These are phyloP conservation scores for Crotalus tigris DNA, from an alignment of 2,113 vertebrate genomes.

Conservation along the genomic window DNA sequence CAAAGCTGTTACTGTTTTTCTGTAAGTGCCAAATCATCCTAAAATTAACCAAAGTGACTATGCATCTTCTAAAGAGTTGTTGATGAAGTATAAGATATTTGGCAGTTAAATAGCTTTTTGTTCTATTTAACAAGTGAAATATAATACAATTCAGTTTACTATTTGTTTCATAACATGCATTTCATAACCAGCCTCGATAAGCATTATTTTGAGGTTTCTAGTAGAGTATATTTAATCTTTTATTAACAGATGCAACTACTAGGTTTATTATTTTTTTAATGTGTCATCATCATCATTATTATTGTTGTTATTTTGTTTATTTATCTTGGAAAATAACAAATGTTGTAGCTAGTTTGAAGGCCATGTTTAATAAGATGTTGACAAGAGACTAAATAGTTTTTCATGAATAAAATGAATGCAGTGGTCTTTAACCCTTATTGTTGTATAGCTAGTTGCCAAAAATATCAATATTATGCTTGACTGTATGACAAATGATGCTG, in stretches of 20 bases:
- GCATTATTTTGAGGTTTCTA: neutral
- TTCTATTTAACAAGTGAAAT: slow-evolving; percentile 7
- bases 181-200: neutral
- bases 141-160: slow-evolving; percentile 3
- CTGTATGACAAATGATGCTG: slow-evolving; percentile 38
- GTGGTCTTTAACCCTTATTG: slow-evolving; percentile 8
- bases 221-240: slow-evolving; percentile 16
- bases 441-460: slow-evolving; percentile 26
- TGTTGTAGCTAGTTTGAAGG: rapidly evolving
- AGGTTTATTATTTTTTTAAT: neutral
- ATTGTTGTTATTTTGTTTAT: neutral
- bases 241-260: neutral
- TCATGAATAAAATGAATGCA: slow-evolving; percentile 37
- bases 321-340: neutral
- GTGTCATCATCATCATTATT: too few relatives aligned
- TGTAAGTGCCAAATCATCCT: slow-evolving; percentile 6
- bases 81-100: neutral
- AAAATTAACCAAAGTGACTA: slow-evolving; percentile 13
- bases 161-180: neutral
- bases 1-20: slow-evolving; percentile 25
- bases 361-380: slow-evolving; percentile 29
- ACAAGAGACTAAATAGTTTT: neutral
- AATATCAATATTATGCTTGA: slow-evolving; percentile 27
- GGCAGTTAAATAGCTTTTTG: slow-evolving; percentile 11
- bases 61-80: neutral